These are phyloP conservation scores for Halcyon smyrnensis DNA, from an alignment of 2,797 vertebrate genomes.

Conservation along the genomic window DNA sequence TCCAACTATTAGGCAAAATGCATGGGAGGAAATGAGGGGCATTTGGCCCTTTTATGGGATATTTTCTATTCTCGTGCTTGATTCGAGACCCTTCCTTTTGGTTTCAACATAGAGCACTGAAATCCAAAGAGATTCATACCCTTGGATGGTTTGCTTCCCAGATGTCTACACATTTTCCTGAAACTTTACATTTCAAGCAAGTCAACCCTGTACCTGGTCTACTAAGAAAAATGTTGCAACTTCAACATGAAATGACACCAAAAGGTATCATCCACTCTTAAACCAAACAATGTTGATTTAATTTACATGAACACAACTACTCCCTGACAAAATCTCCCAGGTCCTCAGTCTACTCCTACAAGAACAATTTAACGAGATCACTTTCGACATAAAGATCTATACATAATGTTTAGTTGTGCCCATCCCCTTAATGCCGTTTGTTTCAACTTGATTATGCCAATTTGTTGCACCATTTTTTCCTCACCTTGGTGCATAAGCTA, in stretches of 20 bases:
- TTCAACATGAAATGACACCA: neutral
- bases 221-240: neutral
- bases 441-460: neutral
- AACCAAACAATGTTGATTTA: neutral
- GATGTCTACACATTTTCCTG: neutral
- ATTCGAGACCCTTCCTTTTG: neutral
- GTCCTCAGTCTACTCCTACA: neutral
- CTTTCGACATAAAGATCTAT: neutral
- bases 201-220: neutral
- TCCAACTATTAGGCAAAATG: rapidly evolving
- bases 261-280: neutral
- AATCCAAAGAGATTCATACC: neutral
- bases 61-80: rapidly evolving
- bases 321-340: neutral
- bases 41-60: neutral
- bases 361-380: neutral
- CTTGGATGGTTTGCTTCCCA: neutral
- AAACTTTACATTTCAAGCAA: neutral
- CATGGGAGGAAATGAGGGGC: neutral
- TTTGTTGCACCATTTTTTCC: neutral
- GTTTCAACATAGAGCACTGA: neutral
- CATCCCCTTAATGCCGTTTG: neutral
- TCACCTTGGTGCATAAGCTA: neutral
- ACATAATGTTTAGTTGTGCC: neutral
- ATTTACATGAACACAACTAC: neutral